These are phyloP conservation scores for Latheticus oryzae DNA, from an alignment of 2,888 invertebrate species.

Conservation along the genomic window DNA sequence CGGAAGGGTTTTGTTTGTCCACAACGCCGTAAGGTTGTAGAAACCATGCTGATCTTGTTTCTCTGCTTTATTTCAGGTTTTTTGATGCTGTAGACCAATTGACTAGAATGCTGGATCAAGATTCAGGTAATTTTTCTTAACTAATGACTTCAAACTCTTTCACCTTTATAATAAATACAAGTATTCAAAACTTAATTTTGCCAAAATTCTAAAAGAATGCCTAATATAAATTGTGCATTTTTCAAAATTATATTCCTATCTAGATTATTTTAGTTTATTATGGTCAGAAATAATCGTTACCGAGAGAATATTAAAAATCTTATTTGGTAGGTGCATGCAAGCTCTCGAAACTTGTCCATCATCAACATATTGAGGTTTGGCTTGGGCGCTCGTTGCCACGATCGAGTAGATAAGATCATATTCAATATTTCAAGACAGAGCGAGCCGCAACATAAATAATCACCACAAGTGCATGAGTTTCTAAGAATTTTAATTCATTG, in stretches of 20 bases:
- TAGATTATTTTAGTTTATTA: too few species aligned
- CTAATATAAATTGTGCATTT: too few species aligned
- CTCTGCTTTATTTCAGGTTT: conserved; percentile 63
- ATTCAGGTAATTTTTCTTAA: too few species aligned
- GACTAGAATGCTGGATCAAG: conserved; percentile 50
- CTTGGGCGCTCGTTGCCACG: conserved; percentile 43
- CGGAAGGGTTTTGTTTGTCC: conserved; percentile 43
- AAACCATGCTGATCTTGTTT: conserved; percentile 37
- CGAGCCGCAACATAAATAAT: conserved; percentile 59
- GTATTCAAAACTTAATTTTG: too few species aligned
- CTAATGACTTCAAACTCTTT: too few species aligned
- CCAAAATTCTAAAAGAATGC: too few species aligned
- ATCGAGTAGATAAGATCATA: conserved; percentile 57
- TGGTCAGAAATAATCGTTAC: too few species aligned
- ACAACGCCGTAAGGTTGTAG: conserved; percentile 36
- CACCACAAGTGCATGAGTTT: conserved; percentile 57
- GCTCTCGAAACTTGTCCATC: conserved; percentile 7
- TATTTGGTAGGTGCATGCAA: too few species aligned
- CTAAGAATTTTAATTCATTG: conserved; percentile 60
- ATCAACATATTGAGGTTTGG: conserved; percentile 30
- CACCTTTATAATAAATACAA: too few species aligned
- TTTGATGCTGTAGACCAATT: conserved; percentile 63
- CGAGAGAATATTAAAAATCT: too few species aligned
- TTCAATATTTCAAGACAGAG: conserved; percentile 58
- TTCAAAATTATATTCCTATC: too few species aligned